Conservation (phyloP, 92 coral and sea anemone species). For the Epizoanthus stellaris region DNA sequence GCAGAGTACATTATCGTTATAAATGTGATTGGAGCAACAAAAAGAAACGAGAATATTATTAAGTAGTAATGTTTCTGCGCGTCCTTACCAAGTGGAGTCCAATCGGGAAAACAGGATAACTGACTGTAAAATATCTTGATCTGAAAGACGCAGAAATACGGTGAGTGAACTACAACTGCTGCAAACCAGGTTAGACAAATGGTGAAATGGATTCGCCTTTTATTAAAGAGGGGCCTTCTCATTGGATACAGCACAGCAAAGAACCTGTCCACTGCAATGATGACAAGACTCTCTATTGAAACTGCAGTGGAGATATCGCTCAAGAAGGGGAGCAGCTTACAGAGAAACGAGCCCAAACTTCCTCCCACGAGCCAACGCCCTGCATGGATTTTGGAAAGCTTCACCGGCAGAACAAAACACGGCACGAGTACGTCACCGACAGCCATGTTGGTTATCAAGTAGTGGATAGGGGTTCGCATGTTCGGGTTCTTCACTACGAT, state of each 20-base stretch:
- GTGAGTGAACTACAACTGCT: constrained; percentile 1
- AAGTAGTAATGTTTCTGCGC: background rate
- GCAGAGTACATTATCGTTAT: too few relatives aligned
- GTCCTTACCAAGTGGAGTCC: background rate
- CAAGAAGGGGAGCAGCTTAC: too few relatives aligned
- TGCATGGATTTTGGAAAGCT: too few relatives aligned
- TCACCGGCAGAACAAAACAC: too few relatives aligned
- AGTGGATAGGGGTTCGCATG: constrained; percentile 30
- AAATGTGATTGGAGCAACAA: background rate
- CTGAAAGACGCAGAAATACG: background rate
- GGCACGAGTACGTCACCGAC: background rate
- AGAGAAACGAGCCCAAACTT: too few relatives aligned
- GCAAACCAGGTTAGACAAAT: background rate
- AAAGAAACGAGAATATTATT: background rate
- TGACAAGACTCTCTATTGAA: background rate
- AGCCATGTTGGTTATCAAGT: constrained; percentile 34
- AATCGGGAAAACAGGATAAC: background rate
- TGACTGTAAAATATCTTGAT: background rate
- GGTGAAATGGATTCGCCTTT: background rate
- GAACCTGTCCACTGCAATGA: background rate
- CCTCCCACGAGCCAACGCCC: too few relatives aligned
- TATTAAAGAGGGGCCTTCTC: background rate
- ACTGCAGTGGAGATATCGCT: too few relatives aligned
- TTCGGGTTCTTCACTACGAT: constrained; percentile 39
- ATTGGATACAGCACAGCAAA: background rate